Evolutionary conservation across 2,888 invertebrate genomes (phyloP).

Genomic region (Leucophenga maculata): DNA sequence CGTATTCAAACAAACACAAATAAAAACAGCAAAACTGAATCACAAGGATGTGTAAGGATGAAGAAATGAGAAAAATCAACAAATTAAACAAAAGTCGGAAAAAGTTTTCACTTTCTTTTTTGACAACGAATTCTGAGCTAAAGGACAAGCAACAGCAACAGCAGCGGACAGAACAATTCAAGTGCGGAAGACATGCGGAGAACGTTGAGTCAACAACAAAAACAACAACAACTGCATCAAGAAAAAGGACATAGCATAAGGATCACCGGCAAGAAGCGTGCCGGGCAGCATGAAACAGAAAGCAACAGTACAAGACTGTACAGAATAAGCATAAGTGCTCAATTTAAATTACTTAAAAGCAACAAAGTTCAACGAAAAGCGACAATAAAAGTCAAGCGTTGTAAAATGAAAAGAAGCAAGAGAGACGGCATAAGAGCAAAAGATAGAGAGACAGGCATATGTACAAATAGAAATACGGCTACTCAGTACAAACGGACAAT

Average conservation of each 20-base stretch:
- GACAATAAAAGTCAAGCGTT: slow-evolving; percentile 22
- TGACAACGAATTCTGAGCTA: background rate
- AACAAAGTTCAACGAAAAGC: slow-evolving; percentile 26
- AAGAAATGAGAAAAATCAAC: slow-evolving; percentile 17
- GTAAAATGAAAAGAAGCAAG: background rate
- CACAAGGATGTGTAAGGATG: background rate
- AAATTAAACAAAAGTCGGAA: slow-evolving; percentile 25
- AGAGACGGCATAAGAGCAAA: background rate
- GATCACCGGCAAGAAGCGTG: background rate
- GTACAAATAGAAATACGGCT: background rate
- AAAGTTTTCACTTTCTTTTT: slow-evolving; percentile 22
- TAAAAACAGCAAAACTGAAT: background rate
- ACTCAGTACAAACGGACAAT: slow-evolving; percentile 2
- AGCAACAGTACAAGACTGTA: background rate
- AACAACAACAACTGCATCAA: background rate
- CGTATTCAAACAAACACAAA: background rate
- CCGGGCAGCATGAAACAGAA: background rate
- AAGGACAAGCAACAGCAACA: background rate
- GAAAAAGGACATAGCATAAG: slow-evolving; percentile 1
- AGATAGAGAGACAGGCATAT: background rate
- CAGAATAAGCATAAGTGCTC: slow-evolving; percentile 25
- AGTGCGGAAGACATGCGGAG: too few relatives aligned
- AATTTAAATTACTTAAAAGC: slow-evolving; percentile 28
- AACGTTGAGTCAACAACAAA: background rate
- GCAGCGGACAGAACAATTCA: background rate